These are phyloP conservation scores for Poecilobothrus nobilitatus DNA, from an alignment of 2,888 invertebrate genomes.

Conservation along the genomic window DNA sequence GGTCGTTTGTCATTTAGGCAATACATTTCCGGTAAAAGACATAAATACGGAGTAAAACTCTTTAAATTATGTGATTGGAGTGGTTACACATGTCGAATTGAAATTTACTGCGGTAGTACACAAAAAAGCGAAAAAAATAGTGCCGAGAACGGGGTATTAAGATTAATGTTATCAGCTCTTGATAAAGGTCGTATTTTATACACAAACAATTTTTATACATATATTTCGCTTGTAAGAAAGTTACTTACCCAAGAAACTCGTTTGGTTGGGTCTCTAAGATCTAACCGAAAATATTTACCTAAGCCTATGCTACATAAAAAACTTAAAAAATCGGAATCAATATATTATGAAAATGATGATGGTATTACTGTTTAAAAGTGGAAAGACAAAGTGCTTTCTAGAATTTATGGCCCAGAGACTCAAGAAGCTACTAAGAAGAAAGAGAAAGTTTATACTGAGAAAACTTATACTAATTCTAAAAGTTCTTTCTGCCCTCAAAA, in stretches of 20 bases:
- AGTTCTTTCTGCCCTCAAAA: no score
- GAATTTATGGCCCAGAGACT: no score
- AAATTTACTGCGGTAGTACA: not conserved
- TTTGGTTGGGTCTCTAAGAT: not conserved
- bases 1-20: not conserved
- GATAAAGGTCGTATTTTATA: not conserved
- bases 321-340: no score
- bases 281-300: not conserved
- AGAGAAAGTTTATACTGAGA: no score
- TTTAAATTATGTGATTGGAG: not conserved
- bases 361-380: not conserved
- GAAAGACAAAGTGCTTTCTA: not conserved
- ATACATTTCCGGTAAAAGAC: conserved; percentile 1
- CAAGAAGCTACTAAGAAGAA: no score
- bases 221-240: no score
- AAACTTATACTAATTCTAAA: no score
- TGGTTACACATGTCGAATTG: not conserved
- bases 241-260: not conserved
- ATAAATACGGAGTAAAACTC: not conserved
- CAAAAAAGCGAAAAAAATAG: not conserved
- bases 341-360: no score
- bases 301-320: not conserved
- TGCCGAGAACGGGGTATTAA: not conserved
- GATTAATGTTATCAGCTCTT: not conserved
- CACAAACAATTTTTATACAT: not conserved